Evolutionary conservation across 2,797 vertebrate species (phyloP).

Genomic region (Gephyroberyx darwinii): DNA sequence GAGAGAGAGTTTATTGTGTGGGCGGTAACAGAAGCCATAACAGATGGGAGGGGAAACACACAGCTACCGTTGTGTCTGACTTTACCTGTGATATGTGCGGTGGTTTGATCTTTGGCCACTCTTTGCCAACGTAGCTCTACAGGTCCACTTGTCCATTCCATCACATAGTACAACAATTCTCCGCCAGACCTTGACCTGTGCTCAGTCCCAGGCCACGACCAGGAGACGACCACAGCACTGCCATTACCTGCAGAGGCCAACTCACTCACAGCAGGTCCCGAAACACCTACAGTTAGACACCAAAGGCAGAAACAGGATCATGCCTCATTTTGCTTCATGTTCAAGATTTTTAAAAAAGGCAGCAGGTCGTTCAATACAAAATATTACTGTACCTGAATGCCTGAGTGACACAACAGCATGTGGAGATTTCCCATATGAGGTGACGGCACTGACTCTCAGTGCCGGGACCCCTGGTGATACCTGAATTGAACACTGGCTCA

Average conservation of each 20-base stretch:
- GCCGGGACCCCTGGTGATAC: constrained; percentile 57
- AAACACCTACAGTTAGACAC: constrained; percentile 64
- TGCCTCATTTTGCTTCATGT: neutral
- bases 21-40: neutral
- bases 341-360: neutral
- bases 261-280: constrained; percentile 49
- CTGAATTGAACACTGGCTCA: constrained; percentile 50
- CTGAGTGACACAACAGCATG: constrained; percentile 74
- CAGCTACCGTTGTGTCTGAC: no score
- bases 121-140: constrained; percentile 74
- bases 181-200: neutral
- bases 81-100: constrained; percentile 78
- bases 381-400: constrained; percentile 56
- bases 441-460: constrained; percentile 80
- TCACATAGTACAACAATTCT: constrained; percentile 71
- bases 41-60: neutral
- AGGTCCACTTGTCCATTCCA: constrained; percentile 78
- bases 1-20: neutral
- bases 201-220: constrained; percentile 28
- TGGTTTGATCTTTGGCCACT: constrained; percentile 56
- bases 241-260: constrained; percentile 44
- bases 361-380: neutral
- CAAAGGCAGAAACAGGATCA: neutral
- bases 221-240: constrained; percentile 60
- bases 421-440: constrained; percentile 80